These are phyloP conservation scores for Seriola rivoliana DNA, from an alignment of 2,113 vertebrate species.

Conservation along the genomic window DNA sequence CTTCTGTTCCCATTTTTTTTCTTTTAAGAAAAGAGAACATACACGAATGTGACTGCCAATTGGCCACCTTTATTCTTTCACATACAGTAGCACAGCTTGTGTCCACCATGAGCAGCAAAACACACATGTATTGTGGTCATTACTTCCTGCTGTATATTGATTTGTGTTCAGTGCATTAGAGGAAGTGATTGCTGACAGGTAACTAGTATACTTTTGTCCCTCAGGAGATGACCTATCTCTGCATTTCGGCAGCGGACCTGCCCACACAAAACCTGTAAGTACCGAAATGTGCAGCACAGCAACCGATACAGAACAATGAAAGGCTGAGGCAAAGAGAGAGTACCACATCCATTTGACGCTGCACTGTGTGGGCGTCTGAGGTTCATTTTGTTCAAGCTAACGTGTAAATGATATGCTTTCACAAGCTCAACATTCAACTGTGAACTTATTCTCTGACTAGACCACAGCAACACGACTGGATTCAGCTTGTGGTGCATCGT, in stretches of 20 bases:
- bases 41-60: not conserved
- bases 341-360: conserved; percentile 50
- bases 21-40: not conserved
- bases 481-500: not conserved
- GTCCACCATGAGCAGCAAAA: not conserved
- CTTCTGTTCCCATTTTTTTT: not conserved
- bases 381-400: conserved; percentile 59
- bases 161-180: conserved; percentile 19
- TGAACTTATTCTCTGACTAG: conserved; percentile 22
- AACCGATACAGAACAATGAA: conserved; percentile 49
- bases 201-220: conserved; percentile 59
- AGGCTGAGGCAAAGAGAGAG: conserved; percentile 33
- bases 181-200: conserved; percentile 34
- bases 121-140: not conserved
- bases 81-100: not conserved
- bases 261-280: conserved; percentile 97
- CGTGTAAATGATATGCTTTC: conserved; percentile 67
- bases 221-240: conserved; percentile 96
- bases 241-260: conserved; percentile 94
- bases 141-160: conserved; percentile 18
- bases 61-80: not conserved
- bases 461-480: conserved; percentile 2
- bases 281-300: conserved; percentile 44
- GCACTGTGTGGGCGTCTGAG: conserved; percentile 61
- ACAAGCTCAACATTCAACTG: conserved; percentile 39